Evolutionary conservation across 2,797 vertebrate genomes (phyloP), one percentile per base, ranked within the genome.

Genomic region (Parauchenoglanis punctatus): DNA sequence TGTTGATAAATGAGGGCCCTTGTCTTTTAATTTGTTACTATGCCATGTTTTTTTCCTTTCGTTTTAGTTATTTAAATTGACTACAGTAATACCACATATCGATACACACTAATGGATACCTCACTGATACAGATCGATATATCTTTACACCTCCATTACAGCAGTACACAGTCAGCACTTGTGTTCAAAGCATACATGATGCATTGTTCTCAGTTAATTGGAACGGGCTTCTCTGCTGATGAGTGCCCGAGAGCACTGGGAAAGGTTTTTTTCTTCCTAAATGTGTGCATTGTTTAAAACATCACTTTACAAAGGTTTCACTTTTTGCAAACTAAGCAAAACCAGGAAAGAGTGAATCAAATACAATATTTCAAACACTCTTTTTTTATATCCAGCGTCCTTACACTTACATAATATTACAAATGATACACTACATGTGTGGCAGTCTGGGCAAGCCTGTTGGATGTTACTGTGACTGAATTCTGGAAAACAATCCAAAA

Each of bases 191-290:
- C 31, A 77, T 56, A 10, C n/a, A 31, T 88, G 81, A 89, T 88
- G 65, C 88, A 89, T 89, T 89, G 88, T 88, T 89, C 82, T 67
- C 56, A 73, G 90, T 88, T 90, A 85, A 90, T 88, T 89, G 90
- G 87, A 89, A 88, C 68, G 59, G 28, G 28, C 13, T 77, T 87
- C 86, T 87, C 78, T 85, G 65, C 83, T 25, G 54, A 86, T 63
- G 58, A 86, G 84, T 63, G 70, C 10, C 77, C 25, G 18, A 59
- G 56, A 81, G 77, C 84, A 85, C 84, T 68, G 76, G 81, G 86
- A 88, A 88, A 89, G 25, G 61, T 15, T 81, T 78, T 83, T 7
- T 73, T 25, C n/a, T 85, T 89, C 84, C 40, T 56, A 86, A 90
- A 89, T 85, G 23, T 89, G 81, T 49, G 56, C 59, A 83, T 49